phyloP scores from a whole-genome alignment of 2,113 vertebrate genomes.

The Potamarius usumacintae region DNA sequence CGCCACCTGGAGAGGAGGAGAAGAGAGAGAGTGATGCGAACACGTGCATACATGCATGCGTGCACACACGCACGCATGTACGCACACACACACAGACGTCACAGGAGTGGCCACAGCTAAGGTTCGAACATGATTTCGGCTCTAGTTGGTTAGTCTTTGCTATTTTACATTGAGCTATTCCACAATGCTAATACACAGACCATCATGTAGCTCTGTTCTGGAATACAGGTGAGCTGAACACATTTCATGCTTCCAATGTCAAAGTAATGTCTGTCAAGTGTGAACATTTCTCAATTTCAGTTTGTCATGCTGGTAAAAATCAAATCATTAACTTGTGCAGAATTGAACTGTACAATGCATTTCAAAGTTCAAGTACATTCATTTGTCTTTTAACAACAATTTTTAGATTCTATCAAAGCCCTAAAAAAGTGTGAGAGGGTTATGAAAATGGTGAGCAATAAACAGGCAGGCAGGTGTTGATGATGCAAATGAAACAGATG shows the following conservation, averaged over 20 bases:
- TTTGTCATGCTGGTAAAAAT: constrained; percentile 19
- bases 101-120: constrained; percentile 17
- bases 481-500: constrained; percentile 97
- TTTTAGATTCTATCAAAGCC: constrained; percentile 87
- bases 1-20: constrained; percentile 46
- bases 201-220: neutral
- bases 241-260: neutral
- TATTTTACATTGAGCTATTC: neutral
- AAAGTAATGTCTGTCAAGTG: constrained; percentile 14
- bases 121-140: neutral
- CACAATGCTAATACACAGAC: neutral
- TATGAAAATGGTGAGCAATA: constrained; percentile 70
- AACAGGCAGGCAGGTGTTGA: constrained; percentile 90
- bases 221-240: constrained; percentile 21
- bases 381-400: constrained; percentile 80
- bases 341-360: constrained; percentile 30
- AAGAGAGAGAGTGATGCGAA: constrained; percentile 18
- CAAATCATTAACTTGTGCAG: neutral
- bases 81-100: constrained; percentile 28
- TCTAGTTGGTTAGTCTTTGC: constrained; percentile 9
- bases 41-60: neutral
- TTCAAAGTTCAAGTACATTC: constrained; percentile 39
- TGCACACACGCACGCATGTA: constrained; percentile 10
- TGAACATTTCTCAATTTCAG: constrained; percentile 33
- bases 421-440: constrained; percentile 31